Percentiles rank a stretch among this genome's conserved stretches.
These are phyloP conservation scores for Heliconius nattereri DNA, from an alignment of 1,140 invertebrate genomes.

Conservation along the genomic window DNA sequence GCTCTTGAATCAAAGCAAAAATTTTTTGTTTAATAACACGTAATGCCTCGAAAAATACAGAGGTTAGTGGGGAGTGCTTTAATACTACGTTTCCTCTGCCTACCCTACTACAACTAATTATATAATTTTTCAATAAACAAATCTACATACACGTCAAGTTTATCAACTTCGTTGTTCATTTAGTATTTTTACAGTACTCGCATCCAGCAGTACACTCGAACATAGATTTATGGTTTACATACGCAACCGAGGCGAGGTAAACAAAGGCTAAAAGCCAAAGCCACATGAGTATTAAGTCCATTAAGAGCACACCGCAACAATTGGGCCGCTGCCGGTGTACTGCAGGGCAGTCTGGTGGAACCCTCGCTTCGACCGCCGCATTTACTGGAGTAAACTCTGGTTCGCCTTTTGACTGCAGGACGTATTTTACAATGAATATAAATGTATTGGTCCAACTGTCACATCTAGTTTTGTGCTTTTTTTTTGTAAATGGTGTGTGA, in stretches of 20 bases:
- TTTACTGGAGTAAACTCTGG: slow-evolving; percentile 14
- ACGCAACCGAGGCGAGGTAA: slow-evolving; percentile 45
- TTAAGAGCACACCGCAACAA: slow-evolving; percentile 54
- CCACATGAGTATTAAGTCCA: slow-evolving; percentile 59
- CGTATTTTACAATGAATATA: neutral
- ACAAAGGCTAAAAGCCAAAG: slow-evolving; percentile 65
- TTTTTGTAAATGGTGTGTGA: neutral
- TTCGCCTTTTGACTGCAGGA: neutral
- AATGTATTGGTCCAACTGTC: neutral
- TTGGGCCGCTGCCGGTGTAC: slow-evolving; percentile 42
- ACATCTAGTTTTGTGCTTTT: neutral
- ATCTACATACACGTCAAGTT: no score
- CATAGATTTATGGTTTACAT: slow-evolving; percentile 41
- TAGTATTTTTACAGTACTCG: slow-evolving; percentile 1
- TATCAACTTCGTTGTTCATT: neutral
- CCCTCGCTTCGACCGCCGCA: slow-evolving; percentile 23
- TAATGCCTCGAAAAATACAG: no score
- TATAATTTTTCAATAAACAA: neutral
- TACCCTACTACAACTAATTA: no score
- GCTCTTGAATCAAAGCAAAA: no score
- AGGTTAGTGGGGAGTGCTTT: no score
- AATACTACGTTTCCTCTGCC: no score
- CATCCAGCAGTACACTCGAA: slow-evolving; percentile 17
- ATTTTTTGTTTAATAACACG: no score
- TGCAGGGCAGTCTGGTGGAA: slow-evolving; percentile 34